Evolutionary conservation across 2,797 vertebrate species (phyloP).

Genomic region (Brachyalestes nurse): DNA sequence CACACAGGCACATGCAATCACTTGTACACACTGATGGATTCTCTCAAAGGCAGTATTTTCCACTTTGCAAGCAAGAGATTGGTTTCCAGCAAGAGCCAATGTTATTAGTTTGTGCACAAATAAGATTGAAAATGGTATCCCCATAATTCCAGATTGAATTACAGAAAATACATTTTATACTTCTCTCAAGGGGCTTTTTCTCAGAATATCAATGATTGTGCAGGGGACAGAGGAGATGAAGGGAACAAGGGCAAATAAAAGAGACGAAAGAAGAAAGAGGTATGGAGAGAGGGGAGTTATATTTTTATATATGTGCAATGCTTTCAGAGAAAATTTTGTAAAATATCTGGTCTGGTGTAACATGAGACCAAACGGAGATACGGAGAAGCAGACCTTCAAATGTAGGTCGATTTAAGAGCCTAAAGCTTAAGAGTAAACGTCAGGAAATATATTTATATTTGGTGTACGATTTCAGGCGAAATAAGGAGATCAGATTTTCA

Average conservation of each 20-base stretch:
- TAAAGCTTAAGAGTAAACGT: not conserved
- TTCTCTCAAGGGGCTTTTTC: slow-evolving; percentile 56
- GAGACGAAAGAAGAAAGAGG: slow-evolving; percentile 21
- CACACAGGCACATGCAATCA: slow-evolving; percentile 24
- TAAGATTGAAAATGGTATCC: slow-evolving; percentile 61
- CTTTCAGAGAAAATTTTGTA: slow-evolving; percentile 6
- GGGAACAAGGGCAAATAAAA: slow-evolving; percentile 23
- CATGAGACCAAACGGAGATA: slow-evolving; percentile 8
- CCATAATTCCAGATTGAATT: slow-evolving; percentile 63
- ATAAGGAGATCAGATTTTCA: slow-evolving; percentile 11
- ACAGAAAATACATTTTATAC: slow-evolving; percentile 56
- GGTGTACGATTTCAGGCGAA: slow-evolving; percentile 5
- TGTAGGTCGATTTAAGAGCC: slow-evolving; percentile 1
- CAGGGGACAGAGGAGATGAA: slow-evolving; percentile 29
- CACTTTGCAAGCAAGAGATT: slow-evolving; percentile 59
- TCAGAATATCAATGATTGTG: slow-evolving; percentile 54
- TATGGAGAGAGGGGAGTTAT: not conserved
- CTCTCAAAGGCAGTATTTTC: slow-evolving; percentile 59
- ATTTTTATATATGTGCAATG: slow-evolving; percentile 16
- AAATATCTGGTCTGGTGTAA: slow-evolving; percentile 25
- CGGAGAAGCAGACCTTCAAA: not conserved
- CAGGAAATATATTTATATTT: slow-evolving; percentile 23
- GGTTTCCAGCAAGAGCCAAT: slow-evolving; percentile 56
- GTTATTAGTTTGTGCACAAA: slow-evolving; percentile 63
- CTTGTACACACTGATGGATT: slow-evolving; percentile 47